These are phyloP conservation scores for Standfussiana lucernea DNA, from an alignment of 2,888 invertebrate species.

Conservation along the genomic window DNA sequence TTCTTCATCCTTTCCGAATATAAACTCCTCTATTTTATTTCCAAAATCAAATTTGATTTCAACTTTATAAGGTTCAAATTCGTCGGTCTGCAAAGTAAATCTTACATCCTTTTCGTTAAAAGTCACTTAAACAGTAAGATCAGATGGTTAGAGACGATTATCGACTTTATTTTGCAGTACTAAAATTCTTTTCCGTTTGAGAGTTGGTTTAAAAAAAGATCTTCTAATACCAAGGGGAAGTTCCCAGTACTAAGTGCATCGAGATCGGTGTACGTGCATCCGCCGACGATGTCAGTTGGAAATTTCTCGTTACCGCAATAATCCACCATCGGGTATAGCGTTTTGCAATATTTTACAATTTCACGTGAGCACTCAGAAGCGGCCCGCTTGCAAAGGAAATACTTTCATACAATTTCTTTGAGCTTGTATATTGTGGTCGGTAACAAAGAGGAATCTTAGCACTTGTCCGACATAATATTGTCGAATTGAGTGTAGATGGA, in stretches of 20 bases:
- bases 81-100: slow-evolving; percentile 42
- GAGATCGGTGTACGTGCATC: slow-evolving; percentile 88
- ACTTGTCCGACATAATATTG: slow-evolving; percentile 51
- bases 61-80: slow-evolving; percentile 62
- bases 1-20: slow-evolving; percentile 51
- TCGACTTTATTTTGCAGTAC: slow-evolving; percentile 59
- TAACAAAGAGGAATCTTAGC: slow-evolving; percentile 63
- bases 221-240: slow-evolving; percentile 64
- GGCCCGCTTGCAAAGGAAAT: slow-evolving; percentile 63
- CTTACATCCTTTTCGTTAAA: slow-evolving; percentile 70
- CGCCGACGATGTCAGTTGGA: slow-evolving; percentile 87
- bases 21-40: slow-evolving; percentile 38
- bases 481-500: slow-evolving; percentile 34
- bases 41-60: slow-evolving; percentile 58
- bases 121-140: slow-evolving; percentile 63
- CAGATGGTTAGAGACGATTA: slow-evolving; percentile 48
- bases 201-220: slow-evolving; percentile 59
- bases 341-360: slow-evolving; percentile 85
- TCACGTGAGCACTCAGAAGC: slow-evolving; percentile 69
- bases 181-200: slow-evolving; percentile 64
- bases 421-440: slow-evolving; percentile 61
- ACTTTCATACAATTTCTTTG: slow-evolving; percentile 68
- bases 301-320: slow-evolving; percentile 89
- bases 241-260: slow-evolving; percentile 86
- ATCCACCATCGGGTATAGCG: slow-evolving; percentile 81